Base-by-base conservation (phyloP, 2,888 invertebrate genomes). In the Notodonta dromedarius region DNA sequence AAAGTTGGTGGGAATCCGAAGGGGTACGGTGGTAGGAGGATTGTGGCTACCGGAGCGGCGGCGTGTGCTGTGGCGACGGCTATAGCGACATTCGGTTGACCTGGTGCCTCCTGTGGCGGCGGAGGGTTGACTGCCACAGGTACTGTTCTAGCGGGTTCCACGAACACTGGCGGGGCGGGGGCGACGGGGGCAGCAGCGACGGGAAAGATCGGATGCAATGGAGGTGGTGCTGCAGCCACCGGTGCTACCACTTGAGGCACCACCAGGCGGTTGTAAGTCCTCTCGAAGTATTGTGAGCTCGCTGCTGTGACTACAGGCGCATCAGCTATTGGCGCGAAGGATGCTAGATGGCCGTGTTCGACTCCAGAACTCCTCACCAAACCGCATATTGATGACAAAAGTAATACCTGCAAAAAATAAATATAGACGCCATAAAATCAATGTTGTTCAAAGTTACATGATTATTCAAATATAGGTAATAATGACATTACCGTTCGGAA, bases 281-380 rank as follows among this genome's bases (percentile, higher is more conserved):
- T 94, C 58, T 96, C 94, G 71, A 96, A 93, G 65, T 95, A 95
- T 82, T 96, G 96, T 53, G 95, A 95, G 80, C 96, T 96, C 60
- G 95, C 94, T 2, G 96, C 94, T 0, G 96, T 95, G 6, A 96
- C 95, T 48, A 95, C 93, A 11, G 95, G 94, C 0, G 93, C 90
- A n/a, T 74, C 62, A 3, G 70, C 80, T 32, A 72, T 70, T 5
- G 82, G 74, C 59, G 40, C 63, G 40, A 70, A 63, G 4, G 73
- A 68, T 4, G 69, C 59, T 0, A 73, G 59, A 48, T 67, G 74
- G 42, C 59, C 64, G 6, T 80, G 85, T 48, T 80, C 82, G 9
- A 87, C 69, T 59, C 85, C 90, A 24, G 92, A 93, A 61, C 87
- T 78, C 55, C 73, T 79, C 59, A 74, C 88, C 24, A 85, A 62